Evolutionary conservation across 2,113 vertebrate genomes (phyloP).

Genomic region (Leucosticte australis): DNA sequence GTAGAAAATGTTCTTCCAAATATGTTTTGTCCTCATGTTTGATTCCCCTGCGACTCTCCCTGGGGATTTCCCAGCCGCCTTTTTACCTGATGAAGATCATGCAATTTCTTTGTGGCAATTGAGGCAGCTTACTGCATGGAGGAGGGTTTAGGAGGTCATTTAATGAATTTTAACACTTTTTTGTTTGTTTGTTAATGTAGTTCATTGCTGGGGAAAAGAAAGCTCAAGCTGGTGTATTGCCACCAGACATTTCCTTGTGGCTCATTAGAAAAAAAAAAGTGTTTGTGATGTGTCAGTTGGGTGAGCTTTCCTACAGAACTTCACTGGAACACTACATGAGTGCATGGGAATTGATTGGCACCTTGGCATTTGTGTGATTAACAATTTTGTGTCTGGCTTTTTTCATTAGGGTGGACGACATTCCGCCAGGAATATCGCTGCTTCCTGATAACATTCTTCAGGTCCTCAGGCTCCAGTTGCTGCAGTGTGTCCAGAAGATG

Average conservation of each 20-base stretch:
- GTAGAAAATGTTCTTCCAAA: not conserved
- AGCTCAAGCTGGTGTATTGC: not conserved
- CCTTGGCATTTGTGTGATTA: not conserved
- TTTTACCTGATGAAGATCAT: not conserved
- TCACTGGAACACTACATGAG: not conserved
- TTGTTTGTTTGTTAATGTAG: not conserved
- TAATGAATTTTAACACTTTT: not conserved
- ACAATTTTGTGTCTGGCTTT: not conserved
- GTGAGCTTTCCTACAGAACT: not conserved
- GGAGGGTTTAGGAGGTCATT: not conserved
- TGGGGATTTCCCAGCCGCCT: not conserved
- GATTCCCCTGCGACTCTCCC: not conserved
- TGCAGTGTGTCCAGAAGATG: constrained; percentile 95
- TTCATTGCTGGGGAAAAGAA: not conserved
- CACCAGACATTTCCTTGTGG: not conserved
- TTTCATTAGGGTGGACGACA: constrained; percentile 85
- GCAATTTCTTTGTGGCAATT: not conserved
- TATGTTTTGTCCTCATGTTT: not conserved
- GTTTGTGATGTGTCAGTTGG: not conserved
- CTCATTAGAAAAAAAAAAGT: not conserved
- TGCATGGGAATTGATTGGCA: not conserved
- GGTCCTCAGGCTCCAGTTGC: constrained; percentile 90
- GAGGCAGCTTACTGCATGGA: not conserved
- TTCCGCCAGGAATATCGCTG: constrained; percentile 91
- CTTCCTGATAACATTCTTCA: constrained; percentile 97